Evolutionary conservation across 2,113 vertebrate species (phyloP), one percentile per base, ranked within the genome.

Genomic region (Danionella cerebrum): DNA sequence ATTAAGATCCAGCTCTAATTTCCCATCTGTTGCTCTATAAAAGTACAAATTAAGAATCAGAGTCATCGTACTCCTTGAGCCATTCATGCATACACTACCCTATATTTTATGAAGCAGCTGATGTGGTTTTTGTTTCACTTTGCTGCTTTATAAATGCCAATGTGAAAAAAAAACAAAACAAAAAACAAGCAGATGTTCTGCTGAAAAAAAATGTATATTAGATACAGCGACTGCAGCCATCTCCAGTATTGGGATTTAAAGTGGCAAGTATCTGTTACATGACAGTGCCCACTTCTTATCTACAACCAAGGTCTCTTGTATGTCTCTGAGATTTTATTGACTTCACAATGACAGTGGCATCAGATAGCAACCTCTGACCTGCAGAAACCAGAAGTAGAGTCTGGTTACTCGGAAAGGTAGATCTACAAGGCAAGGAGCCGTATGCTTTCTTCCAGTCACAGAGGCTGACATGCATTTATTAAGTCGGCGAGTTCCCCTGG

Each of bases 331-430:
- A 79, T 76, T 83, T 88, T 85, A 70, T 59, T 41, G 62, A 59
- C 67, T 42, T 14, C 1, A 27, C 25, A 77, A 82, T 79, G 80
- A 76, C 81, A 66, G 80, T 65, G 76, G 38, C 73, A 81, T 84
- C 76, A 52, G 67, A 80, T 60, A 74, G 75, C 80, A 74, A 68
- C 65, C 75, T 48, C 82, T 85, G 82, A 85, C 86, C 82, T 87
- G 74, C 70, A 81, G 77, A 76, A 64, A 54, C 79, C 78, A 75
- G 77, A 74, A 80, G 45, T 38, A 67, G 70, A 75, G 77, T 78
- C 78, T 82, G 76, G 73, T 74, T 81, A 79, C 62, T 65, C 66
- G 66, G n/a, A n/a, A n/a, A n/a, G n/a, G n/a, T n/a, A 55, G 71
- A 76, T 82, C 44, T 22, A 71, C 72, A 78, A 41, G 62, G 71